Base-by-base conservation (phyloP, 2,888 invertebrate genomes). In the Agonum fuliginosum region DNA sequence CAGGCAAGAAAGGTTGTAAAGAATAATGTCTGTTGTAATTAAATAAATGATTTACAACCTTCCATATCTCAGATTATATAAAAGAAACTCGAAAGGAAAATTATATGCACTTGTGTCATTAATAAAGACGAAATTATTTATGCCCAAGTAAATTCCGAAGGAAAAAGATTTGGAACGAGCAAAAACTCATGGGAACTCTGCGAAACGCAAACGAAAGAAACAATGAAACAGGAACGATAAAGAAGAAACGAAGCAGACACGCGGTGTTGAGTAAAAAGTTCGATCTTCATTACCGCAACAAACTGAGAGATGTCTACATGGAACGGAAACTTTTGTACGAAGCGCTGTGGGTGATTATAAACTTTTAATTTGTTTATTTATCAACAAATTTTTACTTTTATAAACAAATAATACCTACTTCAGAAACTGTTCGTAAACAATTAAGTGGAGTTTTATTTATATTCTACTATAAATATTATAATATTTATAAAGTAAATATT, bases 91-190 rank as follows among this genome's bases (percentile, higher is more conserved):
- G 22, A 22, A 12, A 22, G 54, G 22, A 12, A 24, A 54, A 54
- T 54, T 54, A 54, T 54, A 24, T 54, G 54, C 54, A 54, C 54
- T 54, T 54, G 54, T 54, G 54, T 54, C 54, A 54, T 54, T 54
- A 54, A 54, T 54, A 24, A 54, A 54, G 54, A 24, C 22, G 54
- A 54, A 24, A 54, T 51, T 51, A 51, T 54, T 54, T 54, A 54
- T 24, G 54, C 20, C n/a, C n/a, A 22, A 54, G 54, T 22, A 54
- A 54, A 54, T 54, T 54, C 24, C 54, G 8, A n/a, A 24, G 54
- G 24, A 54, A 54, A 54, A 54, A 54, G 54, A 54, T 27, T 54
- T 27, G 54, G 54, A 5, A n/a, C 54, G 54, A 20, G 10, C 12
- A 54, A 54, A 54, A 54, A 54, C 54, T 12, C 24, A 54, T 54